phyloP scores from a whole-genome alignment of 2,888 invertebrate genomes.

The Cephus runcator region DNA sequence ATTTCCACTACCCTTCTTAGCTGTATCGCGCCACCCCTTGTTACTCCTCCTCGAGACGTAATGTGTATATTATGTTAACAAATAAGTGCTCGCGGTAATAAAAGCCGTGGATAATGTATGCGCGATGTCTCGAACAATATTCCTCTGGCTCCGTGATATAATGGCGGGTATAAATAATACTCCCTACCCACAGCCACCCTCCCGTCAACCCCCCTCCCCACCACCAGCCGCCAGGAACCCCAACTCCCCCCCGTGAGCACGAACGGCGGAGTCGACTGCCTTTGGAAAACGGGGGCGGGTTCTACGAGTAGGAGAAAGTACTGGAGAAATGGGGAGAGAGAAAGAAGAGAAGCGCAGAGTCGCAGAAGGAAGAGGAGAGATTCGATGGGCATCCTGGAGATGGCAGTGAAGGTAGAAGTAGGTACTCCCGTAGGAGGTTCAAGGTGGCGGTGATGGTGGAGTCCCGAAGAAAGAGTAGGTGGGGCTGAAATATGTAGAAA shows the following conservation, averaged over 20 bases:
- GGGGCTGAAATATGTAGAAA: constrained; percentile 59
- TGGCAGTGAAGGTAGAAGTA: neutral
- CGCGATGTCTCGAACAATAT: constrained; percentile 62
- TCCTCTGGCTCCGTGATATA: constrained; percentile 55
- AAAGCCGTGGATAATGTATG: constrained; percentile 58
- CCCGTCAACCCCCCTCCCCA: neutral
- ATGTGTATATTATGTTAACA: constrained; percentile 64
- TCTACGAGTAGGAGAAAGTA: neutral
- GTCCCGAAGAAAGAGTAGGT: constrained; percentile 21
- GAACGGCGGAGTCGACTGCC: neutral
- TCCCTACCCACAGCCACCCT: constrained; percentile 25
- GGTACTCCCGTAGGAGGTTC: neutral
- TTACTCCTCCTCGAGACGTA: constrained; percentile 29
- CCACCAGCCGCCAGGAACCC: neutral
- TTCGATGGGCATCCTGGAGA: neutral
- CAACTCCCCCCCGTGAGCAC: neutral
- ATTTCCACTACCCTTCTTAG: neutral
- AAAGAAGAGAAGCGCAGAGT: constrained; percentile 23
- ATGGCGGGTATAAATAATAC: constrained; percentile 60
- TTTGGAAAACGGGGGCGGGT: neutral
- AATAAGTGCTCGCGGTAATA: constrained; percentile 61
- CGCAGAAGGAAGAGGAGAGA: constrained; percentile 30
- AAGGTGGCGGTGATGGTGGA: constrained; percentile 20
- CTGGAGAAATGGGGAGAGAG: constrained; percentile 1
- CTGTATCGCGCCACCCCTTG: constrained; percentile 9